Percentiles rank a stretch among this genome's conserved stretches.
Conservation (phyloP, 2,113 vertebrate species). For the Tachysurus vachellii region DNA sequence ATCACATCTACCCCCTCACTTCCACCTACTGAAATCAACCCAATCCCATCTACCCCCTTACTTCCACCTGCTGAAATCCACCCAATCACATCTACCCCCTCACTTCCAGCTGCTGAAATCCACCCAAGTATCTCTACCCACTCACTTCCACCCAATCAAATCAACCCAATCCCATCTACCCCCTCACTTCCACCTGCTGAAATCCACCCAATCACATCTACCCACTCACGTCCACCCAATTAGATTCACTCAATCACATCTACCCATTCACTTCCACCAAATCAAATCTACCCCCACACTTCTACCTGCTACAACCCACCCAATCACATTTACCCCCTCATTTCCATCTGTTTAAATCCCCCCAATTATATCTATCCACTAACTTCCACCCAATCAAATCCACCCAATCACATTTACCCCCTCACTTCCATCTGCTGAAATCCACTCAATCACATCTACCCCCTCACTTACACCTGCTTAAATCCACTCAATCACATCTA, state of each 20-base stretch:
- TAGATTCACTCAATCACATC: neutral
- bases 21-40: neutral
- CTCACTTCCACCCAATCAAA: neutral
- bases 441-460: neutral
- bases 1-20: fast-evolving
- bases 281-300: neutral
- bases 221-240: neutral
- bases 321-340: neutral
- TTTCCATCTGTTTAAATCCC: neutral
- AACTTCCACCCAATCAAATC: neutral
- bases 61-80: neutral
- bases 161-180: neutral
- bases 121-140: neutral
- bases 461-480: neutral
- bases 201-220: neutral
- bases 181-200: neutral
- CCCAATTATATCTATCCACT: neutral
- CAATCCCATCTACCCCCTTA: neutral
- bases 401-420: no score
- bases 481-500: neutral
- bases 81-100: neutral
- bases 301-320: neutral
- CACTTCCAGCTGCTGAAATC: neutral
- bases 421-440: neutral
- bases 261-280: neutral